Evolutionary conservation across 2,797 vertebrate genomes (phyloP), one percentile per base, ranked within the genome.

Genomic region (Takifugu rubripes): DNA sequence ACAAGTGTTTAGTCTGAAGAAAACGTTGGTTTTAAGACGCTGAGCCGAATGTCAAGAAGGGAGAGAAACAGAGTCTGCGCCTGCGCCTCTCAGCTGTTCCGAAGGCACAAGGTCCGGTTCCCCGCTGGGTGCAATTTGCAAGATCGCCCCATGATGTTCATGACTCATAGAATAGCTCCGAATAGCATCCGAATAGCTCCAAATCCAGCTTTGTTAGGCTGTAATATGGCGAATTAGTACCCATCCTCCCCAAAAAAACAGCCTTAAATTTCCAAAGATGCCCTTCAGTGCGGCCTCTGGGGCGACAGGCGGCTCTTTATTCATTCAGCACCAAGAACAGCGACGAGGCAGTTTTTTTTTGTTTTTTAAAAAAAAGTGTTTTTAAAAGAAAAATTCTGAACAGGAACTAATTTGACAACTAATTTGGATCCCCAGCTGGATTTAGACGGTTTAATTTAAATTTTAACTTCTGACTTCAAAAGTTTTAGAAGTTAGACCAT

Each of bases 321-420:
- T 40, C 43, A 58, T 82, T 75, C 81, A 87, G 84, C 46, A 89
- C 86, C 80, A 68, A 5, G 66, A 84, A 86, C 76, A 87, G 80
- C 26, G 51, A 67, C 56, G 54, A 44, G 17, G 17, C 44, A 21
- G n/a, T 21, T 16, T 16, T 16, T 16, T 43, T 29, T 29, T 29
- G 17, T 17, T 17, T 17, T 17, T 33, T 9, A 33, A 33, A 33
- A 40, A 40, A 40, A 29, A 29, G 27, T 29, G 27, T 29, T 29
- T 29, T 29, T 29, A 29, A 29, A 29, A 29, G 27, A 29, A 29
- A 29, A 29, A 4, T 29, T 29, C 27, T 29, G 27, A 29, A 29
- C 2, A 29, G 4, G 27, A 4, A 7, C 7, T 4, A 29, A 29
- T 29, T 29, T 29, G 27, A 21, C 21, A 21, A 21, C 27, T 29